Conservation (phyloP, 2,797 vertebrate genomes). For the Liasis olivaceus region DNA sequence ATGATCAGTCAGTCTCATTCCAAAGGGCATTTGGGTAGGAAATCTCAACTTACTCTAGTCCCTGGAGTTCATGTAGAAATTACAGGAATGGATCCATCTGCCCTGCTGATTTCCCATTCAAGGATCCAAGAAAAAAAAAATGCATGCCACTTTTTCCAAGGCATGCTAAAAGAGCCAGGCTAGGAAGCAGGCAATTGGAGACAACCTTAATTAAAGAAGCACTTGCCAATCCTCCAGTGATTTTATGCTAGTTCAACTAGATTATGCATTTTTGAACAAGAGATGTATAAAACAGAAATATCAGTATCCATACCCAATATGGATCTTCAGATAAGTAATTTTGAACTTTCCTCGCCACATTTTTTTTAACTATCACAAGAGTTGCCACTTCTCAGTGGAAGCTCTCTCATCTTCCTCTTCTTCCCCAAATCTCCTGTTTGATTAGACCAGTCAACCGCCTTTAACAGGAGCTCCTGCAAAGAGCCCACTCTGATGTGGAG, state of each 20-base stretch:
- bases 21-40: neutral
- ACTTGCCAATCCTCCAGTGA: neutral
- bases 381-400: neutral
- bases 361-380: neutral
- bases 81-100: neutral
- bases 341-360: neutral
- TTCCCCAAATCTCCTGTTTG: neutral
- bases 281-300: neutral
- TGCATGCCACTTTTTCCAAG: neutral
- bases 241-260: neutral
- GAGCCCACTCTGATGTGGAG: neutral
- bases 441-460: neutral
- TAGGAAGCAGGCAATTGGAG: neutral
- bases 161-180: neutral
- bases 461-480: neutral
- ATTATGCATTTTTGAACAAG: neutral
- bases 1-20: neutral
- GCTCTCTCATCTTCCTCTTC: neutral
- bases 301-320: too few species aligned
- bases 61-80: neutral
- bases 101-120: neutral
- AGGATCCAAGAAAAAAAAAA: neutral
- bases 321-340: neutral
- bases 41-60: neutral
- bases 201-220: neutral